These are phyloP conservation scores for Corapipo altera DNA, from an alignment of 2,113 vertebrate genomes.

Conservation along the genomic window DNA sequence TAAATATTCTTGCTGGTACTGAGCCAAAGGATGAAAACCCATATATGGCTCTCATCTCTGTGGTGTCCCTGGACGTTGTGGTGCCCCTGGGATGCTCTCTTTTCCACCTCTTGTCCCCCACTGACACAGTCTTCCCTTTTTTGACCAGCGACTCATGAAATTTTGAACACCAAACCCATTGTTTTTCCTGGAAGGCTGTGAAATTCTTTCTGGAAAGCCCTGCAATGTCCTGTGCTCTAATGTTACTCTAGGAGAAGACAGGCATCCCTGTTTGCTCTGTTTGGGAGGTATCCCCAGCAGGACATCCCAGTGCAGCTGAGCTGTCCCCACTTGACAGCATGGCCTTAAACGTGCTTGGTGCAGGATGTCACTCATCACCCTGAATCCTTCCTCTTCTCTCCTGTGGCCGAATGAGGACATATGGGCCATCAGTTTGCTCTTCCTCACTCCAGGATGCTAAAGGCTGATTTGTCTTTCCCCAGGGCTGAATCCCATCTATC, in stretches of 20 bases:
- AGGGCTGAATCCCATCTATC: constrained; percentile 23
- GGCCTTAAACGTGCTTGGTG: accelerated
- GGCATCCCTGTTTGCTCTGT: neutral
- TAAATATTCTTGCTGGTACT: neutral
- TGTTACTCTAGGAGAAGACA: neutral
- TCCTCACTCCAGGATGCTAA: constrained; percentile 36
- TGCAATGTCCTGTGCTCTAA: neutral
- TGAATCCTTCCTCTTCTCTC: neutral
- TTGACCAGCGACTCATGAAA: neutral
- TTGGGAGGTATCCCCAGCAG: neutral
- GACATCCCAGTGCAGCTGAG: neutral
- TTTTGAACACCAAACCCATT: neutral
- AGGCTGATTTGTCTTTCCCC: constrained; percentile 51
- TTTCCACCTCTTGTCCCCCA: neutral
- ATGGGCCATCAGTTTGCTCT: neutral
- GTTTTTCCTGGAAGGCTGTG: neutral
- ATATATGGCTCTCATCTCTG: accelerated
- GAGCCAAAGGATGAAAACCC: neutral
- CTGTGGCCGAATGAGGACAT: neutral
- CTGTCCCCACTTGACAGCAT: neutral
- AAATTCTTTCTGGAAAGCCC: neutral
- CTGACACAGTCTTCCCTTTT: neutral
- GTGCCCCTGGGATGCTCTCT: accelerated
- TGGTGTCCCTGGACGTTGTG: neutral
- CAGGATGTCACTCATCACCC: neutral